Evolutionary conservation across 2,797 vertebrate genomes (phyloP).

Genomic region (Brachyalestes nurse): DNA sequence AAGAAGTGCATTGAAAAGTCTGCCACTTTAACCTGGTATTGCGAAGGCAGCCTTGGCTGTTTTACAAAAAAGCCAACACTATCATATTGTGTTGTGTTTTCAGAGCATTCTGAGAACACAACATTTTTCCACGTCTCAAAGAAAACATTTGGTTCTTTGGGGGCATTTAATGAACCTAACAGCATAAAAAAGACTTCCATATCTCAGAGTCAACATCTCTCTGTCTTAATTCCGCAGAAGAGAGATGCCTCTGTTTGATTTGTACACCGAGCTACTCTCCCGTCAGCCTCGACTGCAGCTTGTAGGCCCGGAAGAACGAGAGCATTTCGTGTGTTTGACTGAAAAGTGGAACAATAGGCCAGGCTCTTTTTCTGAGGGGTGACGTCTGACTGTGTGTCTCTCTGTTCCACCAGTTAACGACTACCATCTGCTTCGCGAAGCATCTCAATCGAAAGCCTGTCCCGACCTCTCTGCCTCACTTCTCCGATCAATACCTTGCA

Average conservation of each 20-base stretch:
- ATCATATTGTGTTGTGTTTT: not conserved
- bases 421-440: constrained; percentile 22
- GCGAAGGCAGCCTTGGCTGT: no score
- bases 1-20: no score
- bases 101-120: not conserved
- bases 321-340: constrained; percentile 7
- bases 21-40: no score
- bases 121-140: not conserved
- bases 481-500: constrained; percentile 34
- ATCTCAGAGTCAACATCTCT: no score
- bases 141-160: not conserved
- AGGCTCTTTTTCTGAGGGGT: not conserved
- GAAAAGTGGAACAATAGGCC: constrained; percentile 8
- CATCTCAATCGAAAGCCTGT: constrained; percentile 41
- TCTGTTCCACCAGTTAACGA: constrained; percentile 28
- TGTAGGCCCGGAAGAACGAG: not conserved
- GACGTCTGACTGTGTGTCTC: not conserved
- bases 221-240: no score
- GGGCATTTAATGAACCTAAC: not conserved
- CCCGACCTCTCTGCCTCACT: constrained; percentile 16
- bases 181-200: not conserved
- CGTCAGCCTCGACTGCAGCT: not conserved
- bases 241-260: constrained; percentile 4
- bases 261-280: not conserved
- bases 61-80: not conserved